Evolutionary conservation across 1,140 invertebrate species (phyloP).

Genomic region (Aphaenogaster rudis): DNA sequence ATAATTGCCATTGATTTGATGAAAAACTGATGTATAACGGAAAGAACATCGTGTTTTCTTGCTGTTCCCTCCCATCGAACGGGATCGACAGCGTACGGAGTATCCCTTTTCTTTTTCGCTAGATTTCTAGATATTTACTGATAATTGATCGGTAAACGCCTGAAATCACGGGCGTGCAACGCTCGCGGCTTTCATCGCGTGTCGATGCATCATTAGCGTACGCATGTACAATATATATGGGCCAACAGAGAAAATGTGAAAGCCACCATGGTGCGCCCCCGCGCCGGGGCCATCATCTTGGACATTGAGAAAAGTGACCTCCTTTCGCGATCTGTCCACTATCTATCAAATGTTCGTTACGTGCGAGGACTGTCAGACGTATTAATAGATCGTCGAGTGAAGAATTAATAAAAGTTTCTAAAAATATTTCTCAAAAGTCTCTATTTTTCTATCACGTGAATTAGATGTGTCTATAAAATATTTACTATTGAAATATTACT

Average conservation of each 20-base stretch:
- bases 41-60: background rate
- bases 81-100: background rate
- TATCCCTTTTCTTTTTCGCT: background rate
- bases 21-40: background rate
- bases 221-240: conserved; percentile 43
- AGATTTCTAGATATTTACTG: background rate
- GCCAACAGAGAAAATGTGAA: conserved; percentile 79
- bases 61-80: background rate
- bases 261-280: conserved; percentile 61
- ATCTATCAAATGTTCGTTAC: conserved; percentile 5
- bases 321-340: conserved; percentile 66
- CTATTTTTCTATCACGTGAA: background rate
- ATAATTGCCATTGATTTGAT: conserved; percentile 13
- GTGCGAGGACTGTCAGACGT: background rate
- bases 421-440: background rate
- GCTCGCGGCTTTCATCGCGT: conserved; percentile 47
- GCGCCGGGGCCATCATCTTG: conserved; percentile 39
- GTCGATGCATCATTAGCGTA: conserved; percentile 35
- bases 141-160: conserved; percentile 36
- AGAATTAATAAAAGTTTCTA: background rate
- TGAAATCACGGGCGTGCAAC: conserved; percentile 20
- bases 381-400: background rate
- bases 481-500: background rate
- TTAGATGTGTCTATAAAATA: background rate
- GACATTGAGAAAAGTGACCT: conserved; percentile 77